Evolutionary conservation across 2,888 invertebrate species (phyloP).

Genomic region (Synergus itoensis): DNA sequence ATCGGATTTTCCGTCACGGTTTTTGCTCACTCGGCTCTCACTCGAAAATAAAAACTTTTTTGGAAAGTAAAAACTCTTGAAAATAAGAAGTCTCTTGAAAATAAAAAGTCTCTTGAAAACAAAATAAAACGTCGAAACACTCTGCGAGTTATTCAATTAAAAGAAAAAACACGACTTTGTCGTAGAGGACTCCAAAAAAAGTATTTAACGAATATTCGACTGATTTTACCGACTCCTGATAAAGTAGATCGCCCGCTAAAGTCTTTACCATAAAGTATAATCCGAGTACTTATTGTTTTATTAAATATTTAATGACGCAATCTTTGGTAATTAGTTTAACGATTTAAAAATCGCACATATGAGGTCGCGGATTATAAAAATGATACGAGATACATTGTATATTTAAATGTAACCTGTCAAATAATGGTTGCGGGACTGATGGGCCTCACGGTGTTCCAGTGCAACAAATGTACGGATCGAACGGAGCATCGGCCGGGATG

Average conservation of each 20-base stretch:
- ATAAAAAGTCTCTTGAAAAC: no score
- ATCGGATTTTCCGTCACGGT: constrained; percentile 27
- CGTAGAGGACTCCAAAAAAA: background rate
- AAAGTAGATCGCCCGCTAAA: background rate
- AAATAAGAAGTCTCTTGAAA: no score
- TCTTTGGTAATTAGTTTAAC: no score
- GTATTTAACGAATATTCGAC: no score
- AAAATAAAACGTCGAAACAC: no score
- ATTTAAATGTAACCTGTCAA: constrained; percentile 23
- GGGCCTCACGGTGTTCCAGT: constrained; percentile 81
- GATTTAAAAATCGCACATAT: no score
- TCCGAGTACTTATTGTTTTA: no score
- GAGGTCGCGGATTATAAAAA: background rate
- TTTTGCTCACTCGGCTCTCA: constrained; percentile 5
- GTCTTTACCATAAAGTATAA: no score
- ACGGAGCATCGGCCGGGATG: constrained; percentile 81
- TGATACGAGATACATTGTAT: background rate
- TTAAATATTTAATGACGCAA: no score
- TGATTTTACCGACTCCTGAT: background rate
- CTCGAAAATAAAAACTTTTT: background rate
- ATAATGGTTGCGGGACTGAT: constrained; percentile 72
- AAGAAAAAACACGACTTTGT: constrained; percentile 54
- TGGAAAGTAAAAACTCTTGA: no score
- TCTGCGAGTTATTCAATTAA: background rate
- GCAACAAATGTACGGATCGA: constrained; percentile 88